These are phyloP conservation scores for Dichetophora obliterata DNA, from an alignment of 2,888 invertebrate species.

Conservation along the genomic window DNA sequence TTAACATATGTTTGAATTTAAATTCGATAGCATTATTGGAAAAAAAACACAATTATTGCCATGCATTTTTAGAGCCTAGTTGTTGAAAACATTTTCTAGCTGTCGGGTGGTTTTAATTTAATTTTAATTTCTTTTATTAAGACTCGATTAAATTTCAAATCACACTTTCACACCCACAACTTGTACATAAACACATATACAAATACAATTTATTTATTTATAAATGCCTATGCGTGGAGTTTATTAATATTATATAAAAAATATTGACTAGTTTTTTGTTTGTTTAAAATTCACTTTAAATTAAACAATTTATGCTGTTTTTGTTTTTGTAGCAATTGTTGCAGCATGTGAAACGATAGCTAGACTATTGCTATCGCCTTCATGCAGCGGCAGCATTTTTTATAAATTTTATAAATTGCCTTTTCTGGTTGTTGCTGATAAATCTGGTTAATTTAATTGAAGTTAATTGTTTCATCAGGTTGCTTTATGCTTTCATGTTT, in stretches of 20 bases:
- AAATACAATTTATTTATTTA: neutral
- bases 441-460: slow-evolving; percentile 38
- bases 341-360: neutral
- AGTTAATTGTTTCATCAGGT: slow-evolving; percentile 33
- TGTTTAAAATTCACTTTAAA: neutral
- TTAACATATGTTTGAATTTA: too few relatives aligned
- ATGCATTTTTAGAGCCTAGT: neutral
- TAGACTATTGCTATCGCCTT: neutral
- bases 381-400: neutral
- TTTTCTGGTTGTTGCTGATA: slow-evolving; percentile 13
- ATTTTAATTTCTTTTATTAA: slow-evolving; percentile 24
- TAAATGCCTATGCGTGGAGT: neutral
- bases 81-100: neutral
- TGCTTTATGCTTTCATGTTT: neutral
- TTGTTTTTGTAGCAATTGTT: neutral
- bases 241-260: slow-evolving; percentile 12
- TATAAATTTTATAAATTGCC: slow-evolving; percentile 5
- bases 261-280: neutral
- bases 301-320: neutral
- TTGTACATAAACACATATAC: neutral
- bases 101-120: slow-evolving; percentile 12
- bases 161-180: neutral
- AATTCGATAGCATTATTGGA: too few relatives aligned
- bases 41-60: neutral
- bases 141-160: slow-evolving; percentile 13